Conservation (phyloP, 2,888 invertebrate genomes). For the Synanthedon andrenaeformis region DNA sequence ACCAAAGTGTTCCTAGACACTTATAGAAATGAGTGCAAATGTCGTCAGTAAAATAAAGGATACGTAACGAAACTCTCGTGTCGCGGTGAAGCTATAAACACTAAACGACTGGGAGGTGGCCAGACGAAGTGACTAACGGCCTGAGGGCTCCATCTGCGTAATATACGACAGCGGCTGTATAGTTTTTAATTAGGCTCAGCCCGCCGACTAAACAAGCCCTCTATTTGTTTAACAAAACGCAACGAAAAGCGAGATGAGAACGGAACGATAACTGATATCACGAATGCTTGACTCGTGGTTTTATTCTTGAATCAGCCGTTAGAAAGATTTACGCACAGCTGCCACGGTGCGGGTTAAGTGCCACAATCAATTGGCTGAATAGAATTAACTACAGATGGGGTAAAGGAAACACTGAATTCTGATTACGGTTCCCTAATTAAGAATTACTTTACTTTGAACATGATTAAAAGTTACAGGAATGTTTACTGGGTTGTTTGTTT, state of each 20-base stretch:
- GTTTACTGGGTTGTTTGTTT: background rate
- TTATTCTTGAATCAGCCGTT: slow-evolving; percentile 48
- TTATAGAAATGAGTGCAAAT: no score
- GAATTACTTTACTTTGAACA: slow-evolving; percentile 5
- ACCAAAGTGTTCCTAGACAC: no score
- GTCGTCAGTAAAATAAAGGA: no score
- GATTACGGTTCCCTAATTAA: slow-evolving; percentile 18
- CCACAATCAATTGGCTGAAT: slow-evolving; percentile 44
- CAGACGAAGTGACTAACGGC: slow-evolving; percentile 45
- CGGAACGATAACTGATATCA: slow-evolving; percentile 44
- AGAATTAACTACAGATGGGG: slow-evolving; percentile 34
- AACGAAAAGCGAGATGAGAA: slow-evolving; percentile 43
- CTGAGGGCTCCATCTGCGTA: slow-evolving; percentile 43
- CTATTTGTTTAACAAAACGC: slow-evolving; percentile 59
- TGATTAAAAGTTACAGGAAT: background rate
- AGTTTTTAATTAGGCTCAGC: slow-evolving; percentile 64
- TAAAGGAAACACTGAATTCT: slow-evolving; percentile 20
- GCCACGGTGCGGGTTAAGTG: slow-evolving; percentile 37
- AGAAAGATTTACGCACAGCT: slow-evolving; percentile 48
- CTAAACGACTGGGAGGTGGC: slow-evolving; percentile 50
- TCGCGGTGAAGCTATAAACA: slow-evolving; percentile 30
- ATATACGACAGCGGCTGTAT: slow-evolving; percentile 50
- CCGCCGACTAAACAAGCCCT: slow-evolving; percentile 43
- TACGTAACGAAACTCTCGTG: slow-evolving; percentile 10
- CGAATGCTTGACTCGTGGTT: slow-evolving; percentile 36